Evolutionary conservation across 2,113 vertebrate species (phyloP), one percentile per base, ranked within the genome.

Genomic region (Eulacestoma nigropectus): DNA sequence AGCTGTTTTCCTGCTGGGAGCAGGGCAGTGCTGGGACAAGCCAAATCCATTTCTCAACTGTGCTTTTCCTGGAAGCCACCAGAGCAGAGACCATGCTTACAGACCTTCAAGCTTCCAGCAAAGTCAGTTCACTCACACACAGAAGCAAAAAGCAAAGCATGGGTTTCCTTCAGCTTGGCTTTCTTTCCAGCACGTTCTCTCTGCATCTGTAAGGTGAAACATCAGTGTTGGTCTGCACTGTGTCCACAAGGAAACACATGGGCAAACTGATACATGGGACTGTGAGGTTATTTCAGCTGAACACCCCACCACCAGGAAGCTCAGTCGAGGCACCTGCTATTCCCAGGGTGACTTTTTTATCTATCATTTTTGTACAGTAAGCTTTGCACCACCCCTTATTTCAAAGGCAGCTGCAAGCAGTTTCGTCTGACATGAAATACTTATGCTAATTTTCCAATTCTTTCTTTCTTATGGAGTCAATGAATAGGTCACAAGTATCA

Each of bases 181-280:
- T 95, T 30, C 59, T 63, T 41, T 87, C 84, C 73, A 85, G 68
- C 72, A 44, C 56, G 11, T 91, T 82, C 67, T 63, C 78, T 83
- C 79, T 55, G 63, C 42, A 29, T 63, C 39, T 35, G 33, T 14
- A 46, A 81, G 63, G 63, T 6, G 13, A 89, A 80, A 41, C 67
- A 47, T 46, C 37, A 9, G 72, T 2, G 25, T n/a, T 64, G 47
- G 72, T 56, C 50, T 74, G n/a, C 33, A 52, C 53, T 1, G 0
- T 63, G 52, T 67, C 86, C 86, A 56, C 70, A 26, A 50, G 77
- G 88, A 93, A 94, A 65, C 85, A 76, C 52, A 19, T 12, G 69
- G 80, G 27, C 2, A 5, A 55, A 16, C 47, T 57, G 84, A 35
- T 33, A 62, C 56, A 50, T 10, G 33, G 52, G 21, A 32, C 3